Conservation (phyloP, 2,797 vertebrate genomes). For the Calcarius lapponicus region DNA sequence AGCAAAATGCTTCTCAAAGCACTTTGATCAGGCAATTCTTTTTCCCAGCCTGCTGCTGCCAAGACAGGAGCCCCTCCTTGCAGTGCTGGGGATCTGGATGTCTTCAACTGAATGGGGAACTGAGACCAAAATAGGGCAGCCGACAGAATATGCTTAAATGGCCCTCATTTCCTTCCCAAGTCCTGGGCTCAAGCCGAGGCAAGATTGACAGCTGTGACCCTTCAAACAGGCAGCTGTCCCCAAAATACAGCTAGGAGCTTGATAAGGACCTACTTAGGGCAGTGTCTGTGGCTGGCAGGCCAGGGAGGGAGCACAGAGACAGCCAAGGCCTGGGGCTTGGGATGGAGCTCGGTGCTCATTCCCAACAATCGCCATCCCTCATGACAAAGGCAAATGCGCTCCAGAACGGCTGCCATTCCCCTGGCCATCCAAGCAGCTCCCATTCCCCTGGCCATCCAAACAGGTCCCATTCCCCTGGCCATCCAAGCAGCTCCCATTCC, state of each 20-base stretch:
- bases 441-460: neutral
- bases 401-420: rapidly evolving
- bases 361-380: neutral
- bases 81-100: neutral
- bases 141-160: neutral
- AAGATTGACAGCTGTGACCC: neutral
- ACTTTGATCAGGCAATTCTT: neutral
- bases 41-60: neutral
- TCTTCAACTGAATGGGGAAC: neutral
- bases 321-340: neutral
- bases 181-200: neutral
- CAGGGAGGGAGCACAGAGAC: neutral
- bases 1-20: neutral
- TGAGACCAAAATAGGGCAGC: neutral
- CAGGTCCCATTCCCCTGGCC: neutral
- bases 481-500: too few species aligned
- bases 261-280: neutral
- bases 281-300: rapidly evolving
- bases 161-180: neutral
- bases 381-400: neutral
- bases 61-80: neutral
- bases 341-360: neutral
- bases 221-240: neutral
- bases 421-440: neutral
- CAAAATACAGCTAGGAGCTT: neutral